Percentiles rank a stretch among this genome's conserved stretches.
phyloP scores from a whole-genome alignment of 2,113 vertebrate genomes.

The Corythaeola cristata region DNA sequence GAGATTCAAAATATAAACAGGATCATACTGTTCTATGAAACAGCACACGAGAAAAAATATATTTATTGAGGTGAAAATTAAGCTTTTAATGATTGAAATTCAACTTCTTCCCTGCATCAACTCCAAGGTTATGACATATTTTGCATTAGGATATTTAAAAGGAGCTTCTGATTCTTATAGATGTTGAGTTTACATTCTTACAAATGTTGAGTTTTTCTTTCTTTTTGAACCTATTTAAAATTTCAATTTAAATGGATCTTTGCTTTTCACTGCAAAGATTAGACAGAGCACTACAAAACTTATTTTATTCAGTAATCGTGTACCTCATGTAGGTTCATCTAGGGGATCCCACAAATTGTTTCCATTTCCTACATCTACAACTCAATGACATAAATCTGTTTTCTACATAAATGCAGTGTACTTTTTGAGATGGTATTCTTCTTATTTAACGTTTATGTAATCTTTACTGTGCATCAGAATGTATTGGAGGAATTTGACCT shows the following conservation, averaged over 20 bases:
- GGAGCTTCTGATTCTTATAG: neutral
- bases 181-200: neutral
- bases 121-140: neutral
- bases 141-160: neutral
- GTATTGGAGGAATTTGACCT: neutral
- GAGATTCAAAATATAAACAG: neutral
- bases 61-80: neutral
- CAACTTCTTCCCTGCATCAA: neutral
- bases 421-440: slow-evolving; percentile 17
- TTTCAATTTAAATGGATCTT: slow-evolving; percentile 20
- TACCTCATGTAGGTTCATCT: neutral
- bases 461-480: neutral
- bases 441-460: slow-evolving; percentile 21
- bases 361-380: neutral
- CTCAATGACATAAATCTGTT: neutral
- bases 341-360: neutral
- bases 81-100: neutral
- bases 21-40: neutral
- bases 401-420: neutral
- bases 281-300: neutral
- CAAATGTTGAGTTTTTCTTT: neutral
- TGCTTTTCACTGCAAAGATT: neutral
- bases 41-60: neutral
- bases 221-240: neutral
- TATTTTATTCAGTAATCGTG: neutral